Evolutionary conservation across 2,113 vertebrate genomes (phyloP).

Genomic region (Edolisoma coerulescens): DNA sequence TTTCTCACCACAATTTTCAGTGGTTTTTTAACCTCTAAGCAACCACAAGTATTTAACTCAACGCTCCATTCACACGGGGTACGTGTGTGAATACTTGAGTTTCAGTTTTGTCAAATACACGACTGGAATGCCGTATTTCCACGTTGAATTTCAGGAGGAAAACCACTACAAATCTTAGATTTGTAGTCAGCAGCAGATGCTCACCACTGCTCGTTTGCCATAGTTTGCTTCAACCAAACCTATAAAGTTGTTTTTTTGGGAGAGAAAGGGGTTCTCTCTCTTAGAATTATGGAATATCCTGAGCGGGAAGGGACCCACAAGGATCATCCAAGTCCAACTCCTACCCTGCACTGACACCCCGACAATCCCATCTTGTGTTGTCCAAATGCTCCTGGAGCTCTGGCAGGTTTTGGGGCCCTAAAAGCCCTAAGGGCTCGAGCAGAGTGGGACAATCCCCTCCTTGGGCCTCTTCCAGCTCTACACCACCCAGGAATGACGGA

Average conservation of each 20-base stretch:
- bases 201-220: not conserved
- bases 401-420: not conserved
- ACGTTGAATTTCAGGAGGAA: not conserved
- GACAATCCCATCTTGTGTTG: not conserved
- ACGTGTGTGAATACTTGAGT: not conserved
- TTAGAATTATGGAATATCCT: not conserved
- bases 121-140: not conserved
- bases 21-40: not conserved
- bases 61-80: not conserved
- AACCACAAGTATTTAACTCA: not conserved
- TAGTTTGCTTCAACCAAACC: not conserved
- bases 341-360: not conserved
- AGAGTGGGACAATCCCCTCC: not conserved
- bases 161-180: not conserved
- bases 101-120: not conserved
- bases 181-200: not conserved
- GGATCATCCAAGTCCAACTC: not conserved
- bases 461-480: not conserved
- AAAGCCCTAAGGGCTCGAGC: not conserved
- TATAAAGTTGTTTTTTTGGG: not conserved
- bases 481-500: accelerated
- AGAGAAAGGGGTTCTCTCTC: not conserved
- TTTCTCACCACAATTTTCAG: not conserved
- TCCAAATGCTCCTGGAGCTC: not conserved
- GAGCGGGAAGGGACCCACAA: not conserved